Evolutionary conservation across 2,888 invertebrate genomes (phyloP).

Genomic region (Ectropis crepuscularia): DNA sequence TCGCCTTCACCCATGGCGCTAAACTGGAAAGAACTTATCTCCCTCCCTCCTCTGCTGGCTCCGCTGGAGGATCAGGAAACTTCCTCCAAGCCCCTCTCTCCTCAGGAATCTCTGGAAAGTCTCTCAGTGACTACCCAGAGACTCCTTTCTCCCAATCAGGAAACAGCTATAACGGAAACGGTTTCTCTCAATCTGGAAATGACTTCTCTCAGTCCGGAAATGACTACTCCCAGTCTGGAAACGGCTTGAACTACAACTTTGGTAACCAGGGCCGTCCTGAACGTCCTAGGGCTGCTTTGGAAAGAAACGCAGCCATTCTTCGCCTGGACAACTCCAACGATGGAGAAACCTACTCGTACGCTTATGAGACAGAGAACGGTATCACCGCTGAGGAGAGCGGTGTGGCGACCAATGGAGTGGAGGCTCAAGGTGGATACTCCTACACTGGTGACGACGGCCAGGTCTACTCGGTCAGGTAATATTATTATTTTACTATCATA

Average conservation of each 20-base stretch:
- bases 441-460: slow-evolving; percentile 78
- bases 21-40: slow-evolving; percentile 74
- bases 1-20: slow-evolving; percentile 63
- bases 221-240: slow-evolving; percentile 28
- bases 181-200: slow-evolving; percentile 36
- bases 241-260: slow-evolving; percentile 43
- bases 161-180: slow-evolving; percentile 39
- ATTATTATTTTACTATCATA: neutral
- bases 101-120: slow-evolving; percentile 23
- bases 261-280: slow-evolving; percentile 54
- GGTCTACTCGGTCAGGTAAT: slow-evolving; percentile 72
- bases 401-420: slow-evolving; percentile 73
- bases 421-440: slow-evolving; percentile 73
- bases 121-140: slow-evolving; percentile 30
- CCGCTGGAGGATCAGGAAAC: slow-evolving; percentile 63
- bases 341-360: slow-evolving; percentile 71
- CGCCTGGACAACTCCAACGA: slow-evolving; percentile 70
- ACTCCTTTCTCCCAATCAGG: slow-evolving; percentile 38
- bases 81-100: slow-evolving; percentile 61
- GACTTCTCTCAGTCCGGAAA: slow-evolving; percentile 29
- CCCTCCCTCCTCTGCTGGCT: slow-evolving; percentile 63
- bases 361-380: slow-evolving; percentile 77
- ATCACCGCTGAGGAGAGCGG: slow-evolving; percentile 74
- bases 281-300: slow-evolving; percentile 67
- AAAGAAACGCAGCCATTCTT: slow-evolving; percentile 73